Percentiles rank a stretch among this genome's conserved stretches.
These are phyloP conservation scores for Lucilia sericata DNA, from an alignment of 1,140 invertebrate genomes.

Conservation along the genomic window DNA sequence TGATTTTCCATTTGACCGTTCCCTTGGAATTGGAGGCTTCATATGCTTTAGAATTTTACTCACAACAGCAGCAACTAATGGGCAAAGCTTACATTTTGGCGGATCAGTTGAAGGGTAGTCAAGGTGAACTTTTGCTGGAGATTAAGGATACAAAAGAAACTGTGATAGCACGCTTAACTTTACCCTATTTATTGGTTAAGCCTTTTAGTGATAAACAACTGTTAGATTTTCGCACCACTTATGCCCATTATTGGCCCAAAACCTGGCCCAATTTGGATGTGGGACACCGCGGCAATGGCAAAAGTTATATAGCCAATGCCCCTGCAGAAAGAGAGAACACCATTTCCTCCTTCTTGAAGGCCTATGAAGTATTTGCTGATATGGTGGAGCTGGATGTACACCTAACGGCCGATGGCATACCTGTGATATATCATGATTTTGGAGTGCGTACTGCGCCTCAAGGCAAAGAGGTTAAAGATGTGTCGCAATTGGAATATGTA, in stretches of 20 bases:
- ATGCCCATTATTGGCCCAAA: conserved; percentile 86
- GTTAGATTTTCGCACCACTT: conserved; percentile 85
- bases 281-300: conserved; percentile 89
- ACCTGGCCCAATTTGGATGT: conserved; percentile 87
- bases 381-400: conserved; percentile 98
- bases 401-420: conserved; percentile 91
- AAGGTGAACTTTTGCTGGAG: conserved; percentile 82
- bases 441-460: conserved; percentile 87
- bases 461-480: conserved; percentile 78
- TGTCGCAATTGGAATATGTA: conserved; percentile 84
- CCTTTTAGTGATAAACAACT: conserved; percentile 75
- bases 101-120: conserved; percentile 71
- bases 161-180: conserved; percentile 77
- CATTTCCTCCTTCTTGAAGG: conserved; percentile 89
- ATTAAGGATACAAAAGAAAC: conserved; percentile 70
- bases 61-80: conserved; percentile 69
- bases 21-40: conserved; percentile 60
- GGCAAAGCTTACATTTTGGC: conserved; percentile 83
- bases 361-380: conserved; percentile 88
- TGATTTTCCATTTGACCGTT: conserved; percentile 70
- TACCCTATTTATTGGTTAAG: conserved; percentile 72
- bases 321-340: conserved; percentile 92
- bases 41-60: conserved; percentile 59
- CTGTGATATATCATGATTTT: conserved; percentile 97
- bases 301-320: conserved; percentile 74